Evolutionary conservation across 2,888 invertebrate genomes (phyloP), one percentile per base, ranked within the genome.

Genomic region (Entomobrya multifasciata): DNA sequence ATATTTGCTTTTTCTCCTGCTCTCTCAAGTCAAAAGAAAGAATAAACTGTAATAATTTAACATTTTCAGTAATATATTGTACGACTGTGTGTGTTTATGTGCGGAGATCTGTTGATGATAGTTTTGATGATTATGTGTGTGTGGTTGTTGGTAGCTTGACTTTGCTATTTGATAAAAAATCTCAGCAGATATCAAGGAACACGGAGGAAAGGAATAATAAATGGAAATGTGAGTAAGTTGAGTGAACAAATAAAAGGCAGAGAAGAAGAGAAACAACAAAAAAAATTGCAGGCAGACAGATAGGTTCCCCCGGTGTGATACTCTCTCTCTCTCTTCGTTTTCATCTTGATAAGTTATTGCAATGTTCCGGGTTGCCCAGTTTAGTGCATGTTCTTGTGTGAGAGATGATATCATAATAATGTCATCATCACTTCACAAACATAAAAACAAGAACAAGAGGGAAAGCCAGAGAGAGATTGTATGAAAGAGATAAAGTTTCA

Each of bases 391-490:
- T n/a, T n/a, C n/a, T n/a, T 65, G 25, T 65, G 36, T 65, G 22
- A 41, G 44, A 13, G 47, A 70, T 70, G 41, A 41, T 47, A 70
- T 70, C 70, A 41, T 70, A 36, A 41, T 70, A 20, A 44, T 22
- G 44, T 44, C 70, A 70, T 70, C 70, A 70, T 70, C 70, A 70
- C 70, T 25, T 47, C 47, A 70, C 70, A 47, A 70, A 47, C 44
- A 70, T 47, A 11, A 70, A 44, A 36, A 67, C 27, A 62, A 27
- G 27, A 36, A 22, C 20, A 13, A 44, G 17, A 67, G 41, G 11
- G 41, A 20, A 11, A 17, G 67, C 25, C n/a, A 65, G 15, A 65
- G 65, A 6, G 10, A 25, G 20, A 57, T 11, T 10, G 27, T 36
- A 30, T 13, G n/a, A 10, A 11, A 11, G 22, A 41, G 52, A 49